These are phyloP conservation scores for Polylopha cassiicola DNA, from an alignment of 2,888 invertebrate species.

Conservation along the genomic window DNA sequence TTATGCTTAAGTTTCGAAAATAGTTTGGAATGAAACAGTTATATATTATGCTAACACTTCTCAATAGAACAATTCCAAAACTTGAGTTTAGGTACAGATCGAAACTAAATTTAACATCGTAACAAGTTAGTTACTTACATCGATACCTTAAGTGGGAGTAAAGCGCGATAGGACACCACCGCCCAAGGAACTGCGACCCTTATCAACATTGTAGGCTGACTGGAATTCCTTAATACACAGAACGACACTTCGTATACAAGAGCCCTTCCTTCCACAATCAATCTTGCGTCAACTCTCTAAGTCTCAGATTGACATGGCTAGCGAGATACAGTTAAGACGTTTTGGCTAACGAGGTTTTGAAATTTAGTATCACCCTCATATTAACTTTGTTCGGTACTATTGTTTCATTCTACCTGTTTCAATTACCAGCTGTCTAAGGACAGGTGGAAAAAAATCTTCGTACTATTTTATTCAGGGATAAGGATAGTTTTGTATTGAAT, in stretches of 20 bases:
- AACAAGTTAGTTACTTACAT: conserved; percentile 31
- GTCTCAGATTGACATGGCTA: conserved; percentile 22
- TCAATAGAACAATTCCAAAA: too few species aligned
- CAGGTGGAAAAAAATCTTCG: conserved; percentile 19
- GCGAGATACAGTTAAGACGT: conserved; percentile 23
- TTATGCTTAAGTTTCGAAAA: too few species aligned
- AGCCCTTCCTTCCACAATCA: conserved; percentile 27
- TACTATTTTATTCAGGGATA: conserved; percentile 12
- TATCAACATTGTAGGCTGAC: conserved; percentile 64
- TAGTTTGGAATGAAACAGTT: too few species aligned
- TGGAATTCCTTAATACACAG: conserved; percentile 57
- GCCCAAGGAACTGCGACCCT: conserved; percentile 66
- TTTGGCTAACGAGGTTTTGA: conserved; percentile 30
- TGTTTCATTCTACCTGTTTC: conserved; percentile 61
- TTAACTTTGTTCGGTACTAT: conserved; percentile 59
- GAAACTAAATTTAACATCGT: not conserved
- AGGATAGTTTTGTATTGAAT: conserved; percentile 13
- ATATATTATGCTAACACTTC: too few species aligned
- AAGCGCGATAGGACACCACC: conserved; percentile 57
- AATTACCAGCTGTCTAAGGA: conserved; percentile 36
- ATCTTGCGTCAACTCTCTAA: conserved; percentile 24
- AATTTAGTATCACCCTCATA: conserved; percentile 58
- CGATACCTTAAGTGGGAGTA: conserved; percentile 45
- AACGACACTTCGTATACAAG: conserved; percentile 42
- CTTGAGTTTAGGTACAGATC: too few species aligned